A percentile compares a stretch with the other conserved stretches of the same genome.
Evolutionary conservation across 2,797 vertebrate genomes (phyloP).

Genomic region (Thunnus albacares): DNA sequence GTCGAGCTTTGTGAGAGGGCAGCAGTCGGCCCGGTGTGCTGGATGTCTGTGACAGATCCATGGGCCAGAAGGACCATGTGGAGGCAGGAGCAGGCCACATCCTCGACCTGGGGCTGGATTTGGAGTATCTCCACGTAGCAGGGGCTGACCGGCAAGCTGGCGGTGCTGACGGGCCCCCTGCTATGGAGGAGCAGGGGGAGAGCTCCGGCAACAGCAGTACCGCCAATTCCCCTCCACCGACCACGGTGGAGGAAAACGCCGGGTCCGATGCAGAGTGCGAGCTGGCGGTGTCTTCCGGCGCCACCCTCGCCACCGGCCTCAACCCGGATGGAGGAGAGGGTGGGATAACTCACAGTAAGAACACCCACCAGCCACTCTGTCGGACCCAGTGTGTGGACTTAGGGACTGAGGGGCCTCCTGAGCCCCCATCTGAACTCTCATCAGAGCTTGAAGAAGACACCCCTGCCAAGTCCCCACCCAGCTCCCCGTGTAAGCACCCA

Average conservation of each 20-base stretch:
- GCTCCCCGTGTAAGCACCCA: slow-evolving; percentile 6
- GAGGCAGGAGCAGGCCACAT: slow-evolving; percentile 86
- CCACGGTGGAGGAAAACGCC: slow-evolving; percentile 84
- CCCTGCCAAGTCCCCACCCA: neutral
- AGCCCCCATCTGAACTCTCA: slow-evolving; percentile 79
- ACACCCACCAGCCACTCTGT: slow-evolving; percentile 80
- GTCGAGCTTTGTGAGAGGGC: slow-evolving; percentile 71
- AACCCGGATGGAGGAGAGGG: slow-evolving; percentile 53
- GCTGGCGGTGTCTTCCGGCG: slow-evolving; percentile 56
- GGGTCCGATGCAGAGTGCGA: slow-evolving; percentile 88
- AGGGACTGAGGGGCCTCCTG: slow-evolving; percentile 87
- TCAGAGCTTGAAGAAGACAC: slow-evolving; percentile 1
- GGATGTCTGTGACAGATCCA: slow-evolving; percentile 93
- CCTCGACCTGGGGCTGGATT: slow-evolving; percentile 88
- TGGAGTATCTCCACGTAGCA: slow-evolving; percentile 93
- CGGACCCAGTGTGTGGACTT: slow-evolving; percentile 86
- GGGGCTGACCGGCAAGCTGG: slow-evolving; percentile 90
- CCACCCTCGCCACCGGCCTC: neutral
- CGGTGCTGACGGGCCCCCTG: slow-evolving; percentile 83
- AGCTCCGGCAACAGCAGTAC: slow-evolving; percentile 81
- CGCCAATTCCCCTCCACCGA: slow-evolving; percentile 78
- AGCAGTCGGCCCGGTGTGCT: slow-evolving; percentile 89
- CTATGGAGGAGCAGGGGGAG: slow-evolving; percentile 91
- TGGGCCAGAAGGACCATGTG: slow-evolving; percentile 98
- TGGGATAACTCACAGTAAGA: slow-evolving; percentile 56